These are phyloP conservation scores for Lindbergichthys nudifrons DNA, from an alignment of 2,797 vertebrate genomes.

Conservation along the genomic window DNA sequence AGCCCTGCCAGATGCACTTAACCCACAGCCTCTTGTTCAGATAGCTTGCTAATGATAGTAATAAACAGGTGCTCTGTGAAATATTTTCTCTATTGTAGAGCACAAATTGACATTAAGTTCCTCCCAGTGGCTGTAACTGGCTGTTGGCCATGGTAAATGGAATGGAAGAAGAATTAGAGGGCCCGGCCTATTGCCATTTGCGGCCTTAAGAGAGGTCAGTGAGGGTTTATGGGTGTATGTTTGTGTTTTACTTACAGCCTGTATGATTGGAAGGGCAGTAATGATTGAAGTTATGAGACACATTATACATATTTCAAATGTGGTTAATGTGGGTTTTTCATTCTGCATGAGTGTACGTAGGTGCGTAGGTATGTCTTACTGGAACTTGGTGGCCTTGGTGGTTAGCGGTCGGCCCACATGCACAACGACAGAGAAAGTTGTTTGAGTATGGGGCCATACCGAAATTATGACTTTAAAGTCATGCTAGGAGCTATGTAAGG, in stretches of 20 bases:
- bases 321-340: slow-evolving; percentile 62
- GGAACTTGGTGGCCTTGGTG: slow-evolving; percentile 41
- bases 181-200: slow-evolving; percentile 17
- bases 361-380: slow-evolving; percentile 51
- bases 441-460: neutral
- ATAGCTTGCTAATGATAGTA: slow-evolving; percentile 69
- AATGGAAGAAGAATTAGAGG: neutral
- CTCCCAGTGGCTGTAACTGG: slow-evolving; percentile 22
- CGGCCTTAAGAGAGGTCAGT: slow-evolving; percentile 13
- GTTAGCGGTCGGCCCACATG: slow-evolving; percentile 39
- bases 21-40: slow-evolving; percentile 56
- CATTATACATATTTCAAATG: slow-evolving; percentile 62
- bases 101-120: slow-evolving; percentile 36
- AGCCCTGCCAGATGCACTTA: slow-evolving; percentile 73
- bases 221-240: slow-evolving; percentile 23
- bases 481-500: neutral
- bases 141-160: slow-evolving; percentile 12
- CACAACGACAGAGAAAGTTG: slow-evolving; percentile 1
- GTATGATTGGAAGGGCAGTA: slow-evolving; percentile 25
- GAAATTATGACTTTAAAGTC: slow-evolving; percentile 5
- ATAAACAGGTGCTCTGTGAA: slow-evolving; percentile 77
- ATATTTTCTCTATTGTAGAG: slow-evolving; percentile 43
- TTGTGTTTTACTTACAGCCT: slow-evolving; percentile 21
- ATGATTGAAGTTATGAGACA: slow-evolving; percentile 53
- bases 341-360: slow-evolving; percentile 21